Percentiles rank a stretch among this genome's conserved stretches.
Evolutionary conservation across 1,140 invertebrate species (phyloP).

Genomic region (Drosophila repletoides): DNA sequence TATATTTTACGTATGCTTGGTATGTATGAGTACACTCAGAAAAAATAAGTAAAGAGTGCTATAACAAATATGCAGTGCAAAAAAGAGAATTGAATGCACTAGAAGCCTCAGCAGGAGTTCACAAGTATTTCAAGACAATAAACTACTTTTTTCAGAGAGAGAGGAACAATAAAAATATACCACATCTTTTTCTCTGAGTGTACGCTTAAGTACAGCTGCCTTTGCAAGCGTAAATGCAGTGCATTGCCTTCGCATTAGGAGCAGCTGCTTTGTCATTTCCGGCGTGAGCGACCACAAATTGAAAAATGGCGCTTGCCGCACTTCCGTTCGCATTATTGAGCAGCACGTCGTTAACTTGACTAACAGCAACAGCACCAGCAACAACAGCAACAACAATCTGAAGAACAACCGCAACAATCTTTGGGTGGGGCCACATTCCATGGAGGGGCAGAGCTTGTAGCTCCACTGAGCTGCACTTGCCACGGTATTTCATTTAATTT

Average conservation of each 20-base stretch:
- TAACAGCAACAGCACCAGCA: slow-evolving; percentile 22
- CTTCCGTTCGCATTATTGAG: slow-evolving; percentile 66
- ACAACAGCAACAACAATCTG: background rate
- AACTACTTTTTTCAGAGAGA: no score
- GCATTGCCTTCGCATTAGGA: slow-evolving; percentile 6
- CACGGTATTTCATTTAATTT: slow-evolving; percentile 61
- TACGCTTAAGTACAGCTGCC: no score
- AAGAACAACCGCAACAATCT: slow-evolving; percentile 7
- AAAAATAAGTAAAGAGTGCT: no score
- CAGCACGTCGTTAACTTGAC: slow-evolving; percentile 62
- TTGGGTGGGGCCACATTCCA: background rate
- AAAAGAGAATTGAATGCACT: no score
- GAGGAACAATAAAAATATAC: no score
- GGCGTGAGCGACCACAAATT: slow-evolving; percentile 59
- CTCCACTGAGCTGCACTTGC: slow-evolving; percentile 36
- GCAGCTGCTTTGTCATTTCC: slow-evolving; percentile 56
- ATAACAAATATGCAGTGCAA: no score
- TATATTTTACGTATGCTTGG: no score
- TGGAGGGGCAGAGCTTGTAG: no score
- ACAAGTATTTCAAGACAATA: no score
- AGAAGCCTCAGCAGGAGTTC: no score
- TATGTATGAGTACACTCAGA: no score
- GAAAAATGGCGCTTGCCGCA: slow-evolving; percentile 72
- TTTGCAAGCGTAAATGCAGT: background rate
- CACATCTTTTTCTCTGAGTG: no score